phyloP scores from a whole-genome alignment of 2,797 vertebrate species.

The Lithobates sylvaticus region DNA sequence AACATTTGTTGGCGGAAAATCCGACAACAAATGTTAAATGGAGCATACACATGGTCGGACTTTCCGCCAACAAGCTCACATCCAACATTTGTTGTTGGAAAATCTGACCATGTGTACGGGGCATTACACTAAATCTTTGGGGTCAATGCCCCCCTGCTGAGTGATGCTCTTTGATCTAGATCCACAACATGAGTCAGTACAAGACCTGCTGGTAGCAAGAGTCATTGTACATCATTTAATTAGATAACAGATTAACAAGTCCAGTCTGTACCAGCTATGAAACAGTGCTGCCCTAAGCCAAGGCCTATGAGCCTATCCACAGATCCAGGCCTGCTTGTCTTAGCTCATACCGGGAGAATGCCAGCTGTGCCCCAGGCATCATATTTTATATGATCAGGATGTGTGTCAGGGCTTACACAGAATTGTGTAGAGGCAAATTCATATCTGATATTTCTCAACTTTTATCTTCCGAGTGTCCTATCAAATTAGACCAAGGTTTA shows the following conservation, averaged over 20 bases:
- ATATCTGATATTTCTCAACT: not conserved
- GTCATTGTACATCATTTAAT: not conserved
- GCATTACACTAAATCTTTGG: too few species aligned
- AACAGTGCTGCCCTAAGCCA: not conserved
- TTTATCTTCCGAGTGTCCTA: not conserved
- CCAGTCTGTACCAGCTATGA: too few species aligned
- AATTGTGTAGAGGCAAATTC: not conserved
- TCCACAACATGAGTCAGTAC: not conserved
- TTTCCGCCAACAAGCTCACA: too few species aligned
- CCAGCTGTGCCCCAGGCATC: not conserved
- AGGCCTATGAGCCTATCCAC: not conserved
- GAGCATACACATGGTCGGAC: too few species aligned
- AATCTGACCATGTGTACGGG: too few species aligned
- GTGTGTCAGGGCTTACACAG: not conserved
- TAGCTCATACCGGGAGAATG: not conserved
- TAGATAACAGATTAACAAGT: not conserved
- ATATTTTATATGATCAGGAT: not conserved
- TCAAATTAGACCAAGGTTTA: not conserved
- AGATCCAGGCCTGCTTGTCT: not conserved
- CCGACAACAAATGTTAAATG: too few species aligned
- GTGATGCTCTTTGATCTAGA: not conserved
- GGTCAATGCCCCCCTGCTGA: not conserved
- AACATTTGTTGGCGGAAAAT: too few species aligned
- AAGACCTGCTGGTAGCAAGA: not conserved
- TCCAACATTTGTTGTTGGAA: too few species aligned